Base-by-base conservation (phyloP, 1,140 invertebrate species). In the Choristoneura fumiferana region DNA sequence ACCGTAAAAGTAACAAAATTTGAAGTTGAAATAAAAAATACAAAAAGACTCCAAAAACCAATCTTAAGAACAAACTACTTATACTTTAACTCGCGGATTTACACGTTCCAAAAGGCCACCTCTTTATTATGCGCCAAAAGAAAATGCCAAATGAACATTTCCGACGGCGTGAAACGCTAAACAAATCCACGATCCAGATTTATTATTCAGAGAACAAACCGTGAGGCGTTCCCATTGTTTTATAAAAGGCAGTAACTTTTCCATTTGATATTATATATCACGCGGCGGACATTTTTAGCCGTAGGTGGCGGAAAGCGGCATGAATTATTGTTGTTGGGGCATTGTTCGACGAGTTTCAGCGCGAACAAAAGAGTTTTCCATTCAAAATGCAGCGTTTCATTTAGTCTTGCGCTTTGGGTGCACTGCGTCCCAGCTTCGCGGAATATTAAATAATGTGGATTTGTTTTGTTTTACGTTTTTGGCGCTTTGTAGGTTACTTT, bases 321-420 rank as follows among this genome's bases (percentile, higher is more conserved):
- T 89, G 86, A 89, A 89, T 87, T 87, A 87, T 89, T 87, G 84
- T 87, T 89, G 84, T 89, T 84, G 65, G 58, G 71, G 78, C 74
- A 80, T 85, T 82, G 81, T 84, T 80, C 76, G 67, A 62, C 71
- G 81, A 85, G 81, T 80, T 84, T 79, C 67, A 64, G 67, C 68
- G 67, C 67, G 76, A 85, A 88, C 85, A 88, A 88, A 86, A 76
- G 79, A 76, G 66, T 86, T 85, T 85, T 87, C 81, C 82, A 84
- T 84, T 81, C 80, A 81, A 85, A 87, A 84, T 84, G 82, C 78
- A 79, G 78, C 85, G 82, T 85, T 88, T 88, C 84, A 88, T 88
- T 88, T 87, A 87, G 78, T 83, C 82, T 84, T 87, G 75, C 78
- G 69, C 67, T 84, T 79, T 83, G 71, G 77, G 58, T 73, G 81